A percentile compares a stretch with the other conserved stretches of the same genome.
phyloP scores from a whole-genome alignment of 2,797 vertebrate genomes.

The Caiman crocodilus region DNA sequence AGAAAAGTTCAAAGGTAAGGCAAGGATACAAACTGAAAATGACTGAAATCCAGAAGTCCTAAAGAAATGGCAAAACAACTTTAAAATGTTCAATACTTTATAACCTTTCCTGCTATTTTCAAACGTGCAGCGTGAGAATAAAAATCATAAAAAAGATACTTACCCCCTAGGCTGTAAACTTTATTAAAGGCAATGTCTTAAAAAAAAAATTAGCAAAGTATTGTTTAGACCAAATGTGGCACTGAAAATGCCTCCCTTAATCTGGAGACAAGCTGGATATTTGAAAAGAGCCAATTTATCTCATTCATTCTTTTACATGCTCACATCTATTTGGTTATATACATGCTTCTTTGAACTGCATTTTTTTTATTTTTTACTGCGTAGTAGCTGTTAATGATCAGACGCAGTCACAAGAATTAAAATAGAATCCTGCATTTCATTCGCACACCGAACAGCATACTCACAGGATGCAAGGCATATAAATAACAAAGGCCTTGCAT shows the following conservation, averaged over 20 bases:
- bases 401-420: constrained; percentile 69
- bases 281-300: constrained; percentile 73
- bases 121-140: background rate
- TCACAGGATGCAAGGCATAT: constrained; percentile 70
- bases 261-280: constrained; percentile 57
- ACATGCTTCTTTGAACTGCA: constrained; percentile 50
- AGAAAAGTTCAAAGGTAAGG: background rate
- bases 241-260: constrained; percentile 46
- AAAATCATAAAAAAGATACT: background rate
- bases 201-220: background rate
- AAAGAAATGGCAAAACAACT: background rate
- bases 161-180: constrained; percentile 35
- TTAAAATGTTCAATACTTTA: background rate
- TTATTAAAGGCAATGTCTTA: constrained; percentile 58
- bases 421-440: constrained; percentile 67
- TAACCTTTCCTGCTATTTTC: constrained; percentile 42
- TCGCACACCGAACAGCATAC: constrained; percentile 51
- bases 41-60: background rate
- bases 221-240: constrained; percentile 43
- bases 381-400: constrained; percentile 74
- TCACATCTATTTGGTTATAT: constrained; percentile 72
- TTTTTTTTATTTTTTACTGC: constrained; percentile 58
- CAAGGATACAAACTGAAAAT: background rate
- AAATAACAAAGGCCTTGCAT: constrained; percentile 79
- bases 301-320: constrained; percentile 50